Evolutionary conservation across 2,797 vertebrate species (phyloP), one percentile per base, ranked within the genome.

Genomic region (Eleutherodactylus coqui): DNA sequence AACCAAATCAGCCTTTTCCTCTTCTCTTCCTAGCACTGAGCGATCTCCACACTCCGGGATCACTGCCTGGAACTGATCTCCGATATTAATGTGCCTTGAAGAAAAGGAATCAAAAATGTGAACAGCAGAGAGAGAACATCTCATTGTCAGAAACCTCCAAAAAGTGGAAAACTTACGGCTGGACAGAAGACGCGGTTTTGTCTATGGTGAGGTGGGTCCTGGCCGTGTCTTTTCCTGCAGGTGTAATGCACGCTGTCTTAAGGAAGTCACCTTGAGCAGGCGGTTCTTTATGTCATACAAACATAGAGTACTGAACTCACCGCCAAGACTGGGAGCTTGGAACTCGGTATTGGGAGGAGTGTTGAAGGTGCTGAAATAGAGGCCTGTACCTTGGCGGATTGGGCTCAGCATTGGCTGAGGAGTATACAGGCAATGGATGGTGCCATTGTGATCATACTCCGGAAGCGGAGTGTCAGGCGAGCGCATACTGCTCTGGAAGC

Each of bases 371-470:
- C 83, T 94, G 88, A 94, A 95, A 78, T 95, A 95, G 0, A 95
- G 92, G 1, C 95, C 93, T 0, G 93, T 94, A 13, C 94, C 93
- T 34, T 90, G 92, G 1, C 93, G 92, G 5, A 94, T 84, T 2
- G 94, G 94, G 89, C 94, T 95, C 58, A 96, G 92, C 95, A 95
- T 95, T 0, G 94, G 95, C 0, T 94, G 95, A 0, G 95, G 95
- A 0, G 94, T 95, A 84, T 95, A 95, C 0, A 92, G 93, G 64
- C 87, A 88, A 60, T 92, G 91, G 75, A 93, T 90, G 38, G 91
- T 21, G 24, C 92, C 90, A 47, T 91, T 90, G 62, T 92, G 89
- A 6, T 94, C 89, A 6, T 89, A 89, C 49, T 94, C 93, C 27
- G 92, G 89, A 64, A 95, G 90, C 83, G 91, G 92, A 17, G 91